Base-by-base conservation (phyloP, 1,140 invertebrate genomes). In the Thereuonema tuberculata region DNA sequence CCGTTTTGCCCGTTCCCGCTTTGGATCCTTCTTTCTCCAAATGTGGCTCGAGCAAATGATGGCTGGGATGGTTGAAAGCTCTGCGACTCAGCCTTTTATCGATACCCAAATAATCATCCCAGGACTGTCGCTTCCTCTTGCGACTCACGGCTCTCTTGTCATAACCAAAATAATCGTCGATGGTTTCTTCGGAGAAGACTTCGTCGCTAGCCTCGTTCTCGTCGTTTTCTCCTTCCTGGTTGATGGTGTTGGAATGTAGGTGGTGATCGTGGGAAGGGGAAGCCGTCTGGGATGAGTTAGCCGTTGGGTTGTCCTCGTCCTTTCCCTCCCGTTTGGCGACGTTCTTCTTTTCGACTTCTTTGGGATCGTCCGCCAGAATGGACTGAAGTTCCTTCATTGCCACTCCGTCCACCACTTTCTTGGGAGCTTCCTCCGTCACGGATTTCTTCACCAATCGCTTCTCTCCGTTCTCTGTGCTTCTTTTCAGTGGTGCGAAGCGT, bases 31-130 rank as follows among this genome's bases (percentile, higher is more conserved):
- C 53, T 28, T 55, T 55, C 25, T 55, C 27, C 27, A 17, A 9
- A 9, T 55, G 5, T n/a, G n/a, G n/a, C n/a, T n/a, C n/a, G n/a
- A n/a, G n/a, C n/a, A n/a, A n/a, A 21, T 50, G 31, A 37, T 37
- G 5, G 31, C 31, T 37, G 17, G 5, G 5, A 17, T 9, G 5
- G 31, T 17, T 37, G n/a, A n/a, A n/a, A n/a, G n/a, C n/a, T n/a
- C n/a, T n/a, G 31, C 31, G 31, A 9, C 31, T 17, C 31, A 9
- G 31, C 23, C 53, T 14, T 28, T 55, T 55, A 25, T 55, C 53
- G 17, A 55, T 27, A 26, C 53, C 53, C 3, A 29, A 26, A 29
- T 55, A 55, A 14, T 55, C 25, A 28, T 55, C 53, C 53, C 53
- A 55, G 14, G 53, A 28, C 49, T 21, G 15, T 25, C 23, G 12